phyloP scores from a whole-genome alignment of 2,113 vertebrate genomes.

The Mesoclemmys tuberculata region DNA sequence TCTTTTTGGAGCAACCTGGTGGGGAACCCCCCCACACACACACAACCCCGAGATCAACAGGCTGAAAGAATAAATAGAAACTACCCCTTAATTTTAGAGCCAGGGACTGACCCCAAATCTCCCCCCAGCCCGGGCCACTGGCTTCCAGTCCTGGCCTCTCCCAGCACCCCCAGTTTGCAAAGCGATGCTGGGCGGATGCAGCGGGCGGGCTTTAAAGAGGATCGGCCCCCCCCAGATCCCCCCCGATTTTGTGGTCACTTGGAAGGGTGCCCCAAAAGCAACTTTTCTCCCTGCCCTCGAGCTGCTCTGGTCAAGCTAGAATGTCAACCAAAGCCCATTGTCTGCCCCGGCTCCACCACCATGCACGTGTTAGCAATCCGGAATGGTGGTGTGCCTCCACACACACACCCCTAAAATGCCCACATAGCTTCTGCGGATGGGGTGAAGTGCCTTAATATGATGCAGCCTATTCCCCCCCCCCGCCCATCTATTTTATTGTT shows the following conservation, averaged over 20 bases:
- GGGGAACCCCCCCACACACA: neutral
- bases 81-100: neutral
- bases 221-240: too few species aligned
- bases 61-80: neutral
- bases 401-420: too few species aligned
- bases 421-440: neutral
- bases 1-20: neutral
- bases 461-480: too few species aligned
- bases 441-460: neutral
- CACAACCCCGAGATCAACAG: neutral
- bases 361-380: too few species aligned
- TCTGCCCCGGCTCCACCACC: too few species aligned
- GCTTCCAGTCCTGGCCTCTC: neutral
- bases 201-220: too few species aligned
- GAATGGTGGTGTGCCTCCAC: too few species aligned
- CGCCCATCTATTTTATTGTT: neutral
- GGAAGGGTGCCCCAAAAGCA: neutral
- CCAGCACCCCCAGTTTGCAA: rapidly evolving
- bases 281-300: too few species aligned
- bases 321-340: too few species aligned
- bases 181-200: neutral
- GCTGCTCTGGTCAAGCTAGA: too few species aligned
- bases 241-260: neutral
- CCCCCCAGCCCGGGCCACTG: neutral
- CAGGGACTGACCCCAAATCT: neutral